Base-by-base conservation (phyloP, 2,888 invertebrate genomes). In the Apotomis turbidana region DNA sequence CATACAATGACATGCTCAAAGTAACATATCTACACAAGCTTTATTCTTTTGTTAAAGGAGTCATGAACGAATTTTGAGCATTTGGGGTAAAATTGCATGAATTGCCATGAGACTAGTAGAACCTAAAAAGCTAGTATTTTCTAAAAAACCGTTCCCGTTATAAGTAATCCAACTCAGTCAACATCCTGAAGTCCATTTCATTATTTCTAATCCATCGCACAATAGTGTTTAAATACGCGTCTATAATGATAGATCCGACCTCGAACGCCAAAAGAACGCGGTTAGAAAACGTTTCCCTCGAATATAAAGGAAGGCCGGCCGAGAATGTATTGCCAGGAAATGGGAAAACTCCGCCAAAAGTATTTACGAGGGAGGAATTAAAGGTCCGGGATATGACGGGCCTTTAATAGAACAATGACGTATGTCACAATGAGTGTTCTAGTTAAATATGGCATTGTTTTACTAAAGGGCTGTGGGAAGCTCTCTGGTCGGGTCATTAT, bases 271-370 rank as follows among this genome's bases (percentile, higher is more conserved):
- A 71, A 68, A 58, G 72, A 72, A 59, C 38, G 68, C 63, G 52
- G 72, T 72, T 68, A 58, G 63, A 68, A 68, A 72, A 72, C 68
- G 54, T 72, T 72, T 68, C 54, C 52, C 58, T 51, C 63, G 52
- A 58, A 72, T 72, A 72, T 68, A 72, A 72, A 72, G 63, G 68
- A 68, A 72, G 67, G 71, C 36, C 55, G 49, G 49, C 41, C 59
- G 62, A 54, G 68, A 68, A 68, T 63, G 63, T 72, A 59, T 68
- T 72, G 68, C 62, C 72, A 63, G 72, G 72, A 72, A 72, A 72
- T 72, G 68, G 72, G 68, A 59, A 71, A 71, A 68, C 71, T 59
- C 58, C 46, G 62, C 67, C 63, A 49, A 61, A 68, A 72, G 72
- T 72, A 72, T 58, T 70, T 68, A 72, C 72, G 68, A 68, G 61